Evolutionary conservation across 2,888 invertebrate genomes (phyloP).

Genomic region (Scrobipalpa costella): DNA sequence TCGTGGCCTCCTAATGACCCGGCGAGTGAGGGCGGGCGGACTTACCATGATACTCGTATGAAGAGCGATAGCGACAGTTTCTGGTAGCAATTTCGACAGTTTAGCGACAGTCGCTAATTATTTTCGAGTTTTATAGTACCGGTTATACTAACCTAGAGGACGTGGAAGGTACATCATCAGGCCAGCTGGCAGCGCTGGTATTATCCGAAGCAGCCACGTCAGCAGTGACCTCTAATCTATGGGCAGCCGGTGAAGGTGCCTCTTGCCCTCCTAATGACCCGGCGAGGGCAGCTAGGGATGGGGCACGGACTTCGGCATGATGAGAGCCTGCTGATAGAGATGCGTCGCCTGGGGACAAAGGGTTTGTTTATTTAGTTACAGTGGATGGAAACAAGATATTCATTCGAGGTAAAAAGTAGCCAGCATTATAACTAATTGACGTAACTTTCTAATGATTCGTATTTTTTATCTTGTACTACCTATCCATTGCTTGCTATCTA

Average conservation of each 20-base stretch:
- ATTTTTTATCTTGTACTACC: no score
- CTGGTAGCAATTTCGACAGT: no score
- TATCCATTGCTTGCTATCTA: no score
- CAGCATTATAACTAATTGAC: no score
- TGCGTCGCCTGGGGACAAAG: slow-evolving; percentile 62
- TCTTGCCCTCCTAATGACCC: slow-evolving; percentile 69
- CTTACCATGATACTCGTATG: no score
- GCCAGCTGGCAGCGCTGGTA: slow-evolving; percentile 57
- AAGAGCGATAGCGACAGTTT: no score
- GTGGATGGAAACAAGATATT: no score
- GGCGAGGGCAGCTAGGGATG: slow-evolving; percentile 71
- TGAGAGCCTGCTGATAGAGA: slow-evolving; percentile 69
- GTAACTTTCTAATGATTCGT: no score
- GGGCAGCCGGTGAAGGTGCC: slow-evolving; percentile 52
- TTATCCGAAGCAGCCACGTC: slow-evolving; percentile 53
- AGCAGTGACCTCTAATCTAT: slow-evolving; percentile 61
- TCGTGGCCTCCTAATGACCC: slow-evolving; percentile 69
- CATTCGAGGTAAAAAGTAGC: no score
- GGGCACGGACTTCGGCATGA: slow-evolving; percentile 62
- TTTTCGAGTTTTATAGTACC: no score
- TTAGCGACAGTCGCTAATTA: no score
- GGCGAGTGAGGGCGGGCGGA: slow-evolving; percentile 67
- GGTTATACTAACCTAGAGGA: slow-evolving; percentile 40
- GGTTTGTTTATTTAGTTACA: no score
- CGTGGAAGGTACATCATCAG: slow-evolving; percentile 61